Evolutionary conservation across 2,888 invertebrate genomes (phyloP).

Genomic region (Rhingia campestris): DNA sequence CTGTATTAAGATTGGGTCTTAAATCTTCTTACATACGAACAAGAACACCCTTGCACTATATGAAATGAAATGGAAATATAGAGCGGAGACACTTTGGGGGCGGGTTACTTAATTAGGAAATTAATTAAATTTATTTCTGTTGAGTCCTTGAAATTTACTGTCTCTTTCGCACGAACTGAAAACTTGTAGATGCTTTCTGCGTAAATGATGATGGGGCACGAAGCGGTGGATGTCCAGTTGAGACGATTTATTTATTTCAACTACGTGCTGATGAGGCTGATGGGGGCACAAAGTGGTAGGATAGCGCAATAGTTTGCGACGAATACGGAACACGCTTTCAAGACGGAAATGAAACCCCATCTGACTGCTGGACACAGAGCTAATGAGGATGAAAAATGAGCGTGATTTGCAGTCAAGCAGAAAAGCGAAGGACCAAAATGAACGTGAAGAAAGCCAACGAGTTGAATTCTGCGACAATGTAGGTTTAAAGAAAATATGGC

Average conservation of each 20-base stretch:
- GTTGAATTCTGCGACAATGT: constrained; percentile 16
- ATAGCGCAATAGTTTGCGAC: neutral
- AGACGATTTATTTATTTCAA: constrained; percentile 69
- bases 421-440: constrained; percentile 12
- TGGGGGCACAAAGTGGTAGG: constrained; percentile 12
- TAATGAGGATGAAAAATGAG: constrained; percentile 71
- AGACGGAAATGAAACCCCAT: constrained; percentile 64
- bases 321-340: constrained; percentile 30
- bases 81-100: constrained; percentile 4
- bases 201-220: constrained; percentile 36
- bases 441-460: neutral
- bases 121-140: constrained; percentile 71
- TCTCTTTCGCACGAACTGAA: constrained; percentile 5
- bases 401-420: constrained; percentile 47
- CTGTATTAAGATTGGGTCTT: constrained; percentile 43
- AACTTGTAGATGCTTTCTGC: constrained; percentile 1
- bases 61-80: neutral
- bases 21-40: constrained; percentile 63
- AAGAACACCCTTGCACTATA: constrained; percentile 29
- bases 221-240: constrained; percentile 48
- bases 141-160: constrained; percentile 20
- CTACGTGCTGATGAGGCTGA: constrained; percentile 67
- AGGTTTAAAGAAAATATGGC: constrained; percentile 3
- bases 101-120: constrained; percentile 68
- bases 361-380: constrained; percentile 28